Base-by-base conservation (phyloP, 2,113 vertebrate genomes). In the Chauna torquata region DNA sequence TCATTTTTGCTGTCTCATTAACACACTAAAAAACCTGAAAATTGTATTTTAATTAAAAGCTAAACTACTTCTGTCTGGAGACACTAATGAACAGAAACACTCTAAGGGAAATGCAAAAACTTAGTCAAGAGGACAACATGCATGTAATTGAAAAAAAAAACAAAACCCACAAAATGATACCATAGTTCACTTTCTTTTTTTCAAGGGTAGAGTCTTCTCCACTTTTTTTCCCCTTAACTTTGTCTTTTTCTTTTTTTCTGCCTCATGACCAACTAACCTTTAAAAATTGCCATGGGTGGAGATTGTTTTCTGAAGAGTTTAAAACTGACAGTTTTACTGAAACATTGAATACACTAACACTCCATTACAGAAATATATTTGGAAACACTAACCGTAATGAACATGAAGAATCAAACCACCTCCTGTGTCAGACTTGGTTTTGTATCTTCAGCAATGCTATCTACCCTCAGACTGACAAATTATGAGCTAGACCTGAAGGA, bases 1-100 rank as follows among this genome's bases (percentile, higher is more conserved):
- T 98, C 61, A 92, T 95, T 97, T 97, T 95, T 93, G 76, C 77
- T 98, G 92, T 98, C 96, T 97, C 94, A 97, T 97, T 98, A 97
- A 90, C 82, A 50, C 87, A 92, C 87, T 94, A 90, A 90, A 97
- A 96, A 82, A 88, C 69, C 66, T 93, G 82, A 92, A 97, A 97
- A 96, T 92, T 84, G 86, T 96, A 69, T 96, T 97, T 97, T 97
- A 98, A 97, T 97, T 97, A 97, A 97, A 97, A 95, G 85, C 94
- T 96, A 95, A 96, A 96, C 89, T 96, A 82, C 91, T 93, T 95
- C 94, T 97, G 91, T 92, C 80, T 96, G 55, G 47, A 96, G 82
- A 74, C 82, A 44, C 89, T 97, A 96, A 94, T 95, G 95, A 79
- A 89, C 50, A 90, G 82, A 97, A 70, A 88, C 81, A 64, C 86